Percentiles rank a stretch among this genome's conserved stretches.
phyloP scores from a whole-genome alignment of 2,797 vertebrate genomes.

The Dendrocincla fuliginosa region DNA sequence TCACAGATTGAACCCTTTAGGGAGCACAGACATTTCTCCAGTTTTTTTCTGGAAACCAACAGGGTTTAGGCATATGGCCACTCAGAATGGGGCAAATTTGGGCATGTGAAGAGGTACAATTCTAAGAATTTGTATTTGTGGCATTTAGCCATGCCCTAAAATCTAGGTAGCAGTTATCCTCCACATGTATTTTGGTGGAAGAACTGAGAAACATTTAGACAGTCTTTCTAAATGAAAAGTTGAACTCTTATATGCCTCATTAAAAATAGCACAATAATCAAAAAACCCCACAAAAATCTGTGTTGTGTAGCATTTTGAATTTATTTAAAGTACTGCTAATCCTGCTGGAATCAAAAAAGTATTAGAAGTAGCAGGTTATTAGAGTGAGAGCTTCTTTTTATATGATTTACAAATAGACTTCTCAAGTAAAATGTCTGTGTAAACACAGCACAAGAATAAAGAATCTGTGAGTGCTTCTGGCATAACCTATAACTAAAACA shows the following conservation, averaged over 20 bases:
- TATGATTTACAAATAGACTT: background rate
- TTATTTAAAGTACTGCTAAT: background rate
- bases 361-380: background rate
- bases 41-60: background rate
- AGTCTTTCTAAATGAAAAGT: background rate
- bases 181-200: background rate
- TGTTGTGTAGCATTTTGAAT: background rate
- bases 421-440: background rate
- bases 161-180: background rate
- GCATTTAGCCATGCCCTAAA: background rate
- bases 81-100: background rate
- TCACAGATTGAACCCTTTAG: constrained; percentile 21
- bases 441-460: background rate
- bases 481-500: background rate
- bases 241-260: background rate
- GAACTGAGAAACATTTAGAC: background rate
- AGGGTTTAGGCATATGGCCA: background rate
- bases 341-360: background rate
- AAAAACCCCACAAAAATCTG: background rate
- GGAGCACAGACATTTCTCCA: background rate
- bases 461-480: background rate
- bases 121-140: background rate
- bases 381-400: background rate
- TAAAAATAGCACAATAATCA: background rate
- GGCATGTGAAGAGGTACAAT: background rate